Evolutionary conservation across 1,140 invertebrate species (phyloP), one percentile per base, ranked within the genome.

Genomic region (Orchesella cincta): DNA sequence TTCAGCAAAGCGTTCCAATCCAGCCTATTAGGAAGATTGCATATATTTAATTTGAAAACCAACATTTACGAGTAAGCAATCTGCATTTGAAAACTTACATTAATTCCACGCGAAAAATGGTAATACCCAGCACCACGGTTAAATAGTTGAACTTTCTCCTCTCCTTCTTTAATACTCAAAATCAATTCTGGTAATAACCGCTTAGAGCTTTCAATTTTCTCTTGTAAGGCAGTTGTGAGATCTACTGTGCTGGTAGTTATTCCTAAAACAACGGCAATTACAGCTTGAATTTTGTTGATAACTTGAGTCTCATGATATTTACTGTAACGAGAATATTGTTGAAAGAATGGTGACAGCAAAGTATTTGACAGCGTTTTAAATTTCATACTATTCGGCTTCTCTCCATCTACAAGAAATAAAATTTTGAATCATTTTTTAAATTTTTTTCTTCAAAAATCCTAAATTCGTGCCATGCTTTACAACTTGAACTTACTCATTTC

Each of bases 41-140:
- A 64, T 8, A 36, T 8, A 71, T 29, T 71, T 36, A 36, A 31
- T 23, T 57, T 57, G 52, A 5, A 57, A 57, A 57, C 5, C 23
- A 57, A 23, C 23, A 57, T 57, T 8, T 20, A 46, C 39, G 20
- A 46, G 20, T 46, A 8, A 46, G 20, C 39, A 46, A 64, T 64
- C 23, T 26, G n/a, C n/a, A n/a, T 67, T 29, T 46, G 31, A 16
- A 67, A 1, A 76, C 54, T 75, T 75, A 82, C 81, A 76, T 76
- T 80, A n/a, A 82, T 23, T 5, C 81, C 81, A 34, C 78, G 76
- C 1, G 77, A 79, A 80, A 82, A 82, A 39, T 80, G 78, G 8
- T 80, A 36, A 35, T 82, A 82, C 0, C 79, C 81, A 36, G 79
- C 79, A 34, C 79, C 81, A 26, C 64, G 73, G 51, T 82, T 82